Evolutionary conservation across 1,140 invertebrate species (phyloP), one percentile per base, ranked within the genome.

Genomic region (Sogatella furcifera): DNA sequence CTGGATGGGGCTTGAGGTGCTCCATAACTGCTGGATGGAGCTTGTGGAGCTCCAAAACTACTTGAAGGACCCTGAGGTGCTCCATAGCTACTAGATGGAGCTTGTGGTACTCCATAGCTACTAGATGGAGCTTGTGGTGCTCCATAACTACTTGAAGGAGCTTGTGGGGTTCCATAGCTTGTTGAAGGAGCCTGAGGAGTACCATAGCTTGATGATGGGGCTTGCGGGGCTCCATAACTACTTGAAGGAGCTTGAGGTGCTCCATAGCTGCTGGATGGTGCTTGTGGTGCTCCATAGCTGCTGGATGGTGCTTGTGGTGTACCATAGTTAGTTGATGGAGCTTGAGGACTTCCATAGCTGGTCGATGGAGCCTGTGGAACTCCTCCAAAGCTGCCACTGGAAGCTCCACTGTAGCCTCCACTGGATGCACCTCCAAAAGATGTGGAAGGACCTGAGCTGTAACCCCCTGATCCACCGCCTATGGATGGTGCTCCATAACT

Each of bases 1-100:
- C 38, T 43, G 17, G 56, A 59, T 3, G 60, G 60, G 21, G 21
- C 14, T 11, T 21, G 13, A 46, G 24, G 42, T 42, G 17, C 17
- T 14, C 43, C 56, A 55, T 54, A 59, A 28, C 24, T 58, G 24
- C 54, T 34, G 28, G n/a, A 38, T 11, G 22, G 22, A 28, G 10
- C 17, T 49, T 24, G 43, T 52, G 65, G 65, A 52, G 63, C 60
- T 43, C 65, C 65, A 64, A 62, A 64, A 19, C 49, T 56, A 14
- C 31, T 13, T 17, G 64, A 64, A 31, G 64, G 38, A 11, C 41
- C 19, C n/a, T 21, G 42, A 6, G 54, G 54, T 28, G 53, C 53
- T 9, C 21, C 19, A 14, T 28, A 55, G 4, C 21, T 13, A 31
- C 53, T 55, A 31, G 19, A 28, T 5, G 21, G 14, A 44, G 56